Evolutionary conservation across 64 coral and sea anemone species (phyloP).

Genomic region (Dendrophyllia cribrosa): DNA sequence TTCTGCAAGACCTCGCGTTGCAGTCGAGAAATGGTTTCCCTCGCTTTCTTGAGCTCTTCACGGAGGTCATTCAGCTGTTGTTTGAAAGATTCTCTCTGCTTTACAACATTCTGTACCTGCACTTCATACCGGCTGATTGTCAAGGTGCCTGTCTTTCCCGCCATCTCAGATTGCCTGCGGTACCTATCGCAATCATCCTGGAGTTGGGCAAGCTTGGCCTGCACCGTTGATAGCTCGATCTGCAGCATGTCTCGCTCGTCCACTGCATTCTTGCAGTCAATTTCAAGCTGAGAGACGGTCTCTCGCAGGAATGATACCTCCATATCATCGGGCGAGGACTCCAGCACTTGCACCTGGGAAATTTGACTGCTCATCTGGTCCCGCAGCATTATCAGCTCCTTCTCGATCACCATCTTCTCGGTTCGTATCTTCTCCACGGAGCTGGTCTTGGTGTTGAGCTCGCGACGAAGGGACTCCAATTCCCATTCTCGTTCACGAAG

Average conservation of each 20-base stretch:
- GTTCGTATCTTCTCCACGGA: slow-evolving; percentile 68
- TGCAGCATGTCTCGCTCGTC: slow-evolving; percentile 88
- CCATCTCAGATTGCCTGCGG: slow-evolving; percentile 57
- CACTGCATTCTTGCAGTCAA: slow-evolving; percentile 52
- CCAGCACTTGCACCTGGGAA: slow-evolving; percentile 65
- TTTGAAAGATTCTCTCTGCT: slow-evolving; percentile 72
- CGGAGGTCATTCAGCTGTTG: slow-evolving; percentile 66
- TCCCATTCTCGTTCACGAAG: slow-evolving; percentile 82
- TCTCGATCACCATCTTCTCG: slow-evolving; percentile 82
- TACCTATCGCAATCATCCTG: slow-evolving; percentile 83
- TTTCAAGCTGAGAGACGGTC: slow-evolving; percentile 76
- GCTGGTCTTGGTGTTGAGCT: slow-evolving; percentile 47
- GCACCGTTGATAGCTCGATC: slow-evolving; percentile 58
- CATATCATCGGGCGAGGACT: slow-evolving; percentile 82
- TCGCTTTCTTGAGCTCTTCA: slow-evolving; percentile 52
- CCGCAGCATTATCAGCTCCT: slow-evolving; percentile 68
- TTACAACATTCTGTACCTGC: slow-evolving; percentile 60
- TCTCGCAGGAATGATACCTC: slow-evolving; percentile 71
- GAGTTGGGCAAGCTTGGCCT: slow-evolving; percentile 56
- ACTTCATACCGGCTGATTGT: slow-evolving; percentile 84
- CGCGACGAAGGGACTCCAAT: slow-evolving; percentile 79
- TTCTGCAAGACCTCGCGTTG: slow-evolving; percentile 66
- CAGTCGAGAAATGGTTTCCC: slow-evolving; percentile 61
- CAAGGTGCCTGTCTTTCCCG: slow-evolving; percentile 76
- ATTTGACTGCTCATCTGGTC: slow-evolving; percentile 71